Base-by-base conservation (phyloP, 1,140 invertebrate genomes). In the Solenopsis invicta region DNA sequence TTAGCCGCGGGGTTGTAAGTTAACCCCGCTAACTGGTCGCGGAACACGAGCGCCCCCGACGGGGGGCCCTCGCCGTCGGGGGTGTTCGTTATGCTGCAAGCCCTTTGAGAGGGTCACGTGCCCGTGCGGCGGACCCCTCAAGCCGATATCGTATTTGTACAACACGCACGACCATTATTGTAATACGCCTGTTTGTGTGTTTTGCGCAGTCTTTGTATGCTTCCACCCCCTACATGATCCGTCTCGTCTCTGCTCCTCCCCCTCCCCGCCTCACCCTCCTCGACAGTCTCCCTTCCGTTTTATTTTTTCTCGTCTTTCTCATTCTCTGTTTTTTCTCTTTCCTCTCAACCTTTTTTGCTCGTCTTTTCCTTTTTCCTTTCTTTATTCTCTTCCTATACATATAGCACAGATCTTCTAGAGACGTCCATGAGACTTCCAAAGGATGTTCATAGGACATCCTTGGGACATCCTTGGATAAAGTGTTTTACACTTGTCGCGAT, bases 71-170 rank as follows among this genome's bases (percentile, higher is more conserved):
- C 93, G 62, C 93, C 81, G 92, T 93, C 87, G 93, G 93, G 93
- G 93, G 93, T 92, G 93, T 93, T 94, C 93, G 93, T 93, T 94
- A 93, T 92, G 81, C 92, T 90, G 85, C 88, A 69, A 87, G 91
- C 88, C 80, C 91, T 93, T 92, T 94, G 89, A 93, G 93, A 93
- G 92, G 93, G 93, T 93, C 93, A 92, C 93, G 93, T 94, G 93
- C 89, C 92, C 89, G 90, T 37, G 69, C 76, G 88, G 85, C 88
- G 81, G 91, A 85, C 91, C 90, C 92, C 91, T 92, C 89, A 87
- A 92, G 85, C 93, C 93, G 93, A 94, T 94, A 94, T 94, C 93
- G 93, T 94, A 94, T 94, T 94, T 94, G 93, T 94, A 94, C 93
- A 90, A 93, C 92, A 92, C 93, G 90, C 93, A 92, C 92, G 69